Evolutionary conservation across 2,888 invertebrate species (phyloP).

Genomic region (Cabera pusaria): DNA sequence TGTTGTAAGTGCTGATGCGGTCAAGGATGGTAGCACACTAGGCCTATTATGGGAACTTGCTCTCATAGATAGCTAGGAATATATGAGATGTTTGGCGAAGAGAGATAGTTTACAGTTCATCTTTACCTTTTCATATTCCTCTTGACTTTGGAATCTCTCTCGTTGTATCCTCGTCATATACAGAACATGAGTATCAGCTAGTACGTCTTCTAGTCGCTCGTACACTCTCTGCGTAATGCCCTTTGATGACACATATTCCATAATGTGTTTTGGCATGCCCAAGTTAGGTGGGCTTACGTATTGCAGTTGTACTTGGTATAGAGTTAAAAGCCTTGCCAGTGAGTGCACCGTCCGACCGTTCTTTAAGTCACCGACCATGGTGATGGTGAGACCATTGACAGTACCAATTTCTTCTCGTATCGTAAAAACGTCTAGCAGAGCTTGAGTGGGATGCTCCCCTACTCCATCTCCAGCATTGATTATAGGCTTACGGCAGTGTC

Average conservation of each 20-base stretch:
- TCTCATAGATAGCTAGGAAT: too few species aligned
- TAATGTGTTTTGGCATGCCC: constrained; percentile 95
- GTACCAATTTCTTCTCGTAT: constrained; percentile 99
- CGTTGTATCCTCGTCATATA: constrained; percentile 99
- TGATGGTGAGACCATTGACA: constrained; percentile 98
- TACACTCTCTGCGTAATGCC: constrained; percentile 90
- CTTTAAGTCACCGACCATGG: constrained; percentile 98
- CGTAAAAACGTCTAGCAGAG: constrained; percentile 97
- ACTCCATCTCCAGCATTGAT: constrained; percentile 99
- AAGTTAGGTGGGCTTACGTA: constrained; percentile 95
- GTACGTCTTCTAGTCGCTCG: constrained; percentile 90
- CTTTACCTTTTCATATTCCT: constrained; percentile 94
- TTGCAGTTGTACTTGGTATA: constrained; percentile 96
- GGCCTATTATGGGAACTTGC: too few species aligned
- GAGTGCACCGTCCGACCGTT: constrained; percentile 99
- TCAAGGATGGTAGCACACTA: too few species aligned
- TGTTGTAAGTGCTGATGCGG: too few species aligned
- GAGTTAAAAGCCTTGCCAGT: constrained; percentile 94
- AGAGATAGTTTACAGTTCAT: too few species aligned
- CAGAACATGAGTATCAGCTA: constrained; percentile 97
- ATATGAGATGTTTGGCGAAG: too few species aligned
- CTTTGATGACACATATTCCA: constrained; percentile 89
- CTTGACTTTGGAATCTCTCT: constrained; percentile 92
- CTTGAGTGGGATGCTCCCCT: constrained; percentile 99
- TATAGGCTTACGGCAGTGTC: constrained; percentile 93